Conservation (phyloP, 2,888 invertebrate species). For the Mystacides longicornis region DNA sequence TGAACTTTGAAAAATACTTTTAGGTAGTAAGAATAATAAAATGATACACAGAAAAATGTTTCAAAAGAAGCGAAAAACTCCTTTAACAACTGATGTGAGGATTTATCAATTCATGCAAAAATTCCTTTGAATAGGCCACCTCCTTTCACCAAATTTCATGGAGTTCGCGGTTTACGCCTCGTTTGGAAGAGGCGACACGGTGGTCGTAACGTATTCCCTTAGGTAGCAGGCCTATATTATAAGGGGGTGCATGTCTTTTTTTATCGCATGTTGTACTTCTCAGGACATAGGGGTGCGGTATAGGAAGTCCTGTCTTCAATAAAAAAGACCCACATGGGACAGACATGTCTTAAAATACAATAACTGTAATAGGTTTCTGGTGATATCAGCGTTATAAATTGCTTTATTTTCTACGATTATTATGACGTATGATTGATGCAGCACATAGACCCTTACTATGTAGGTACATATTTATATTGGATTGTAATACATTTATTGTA, state of each 20-base stretch:
- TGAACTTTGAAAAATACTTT: background rate
- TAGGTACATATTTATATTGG: too few species aligned
- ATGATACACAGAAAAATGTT: background rate
- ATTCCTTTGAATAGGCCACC: background rate
- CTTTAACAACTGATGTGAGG: background rate
- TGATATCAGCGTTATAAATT: too few species aligned
- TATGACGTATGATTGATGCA: too few species aligned
- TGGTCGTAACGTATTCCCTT: background rate
- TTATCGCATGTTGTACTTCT: background rate
- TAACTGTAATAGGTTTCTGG: slow-evolving; percentile 7
- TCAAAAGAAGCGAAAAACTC: background rate
- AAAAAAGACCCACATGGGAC: slow-evolving; percentile 10
- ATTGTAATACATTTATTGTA: too few species aligned
- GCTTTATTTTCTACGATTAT: too few species aligned
- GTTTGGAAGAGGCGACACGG: background rate
- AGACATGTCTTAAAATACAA: slow-evolving; percentile 9
- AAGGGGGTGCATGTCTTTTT: slow-evolving; percentile 1
- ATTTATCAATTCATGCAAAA: slow-evolving; percentile 1
- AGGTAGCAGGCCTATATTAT: background rate
- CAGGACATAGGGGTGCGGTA: background rate
- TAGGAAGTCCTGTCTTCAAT: slow-evolving; percentile 9
- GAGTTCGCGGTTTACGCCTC: background rate
- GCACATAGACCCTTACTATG: too few species aligned
- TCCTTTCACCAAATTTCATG: background rate
- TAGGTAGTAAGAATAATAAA: too few species aligned